phyloP scores from a whole-genome alignment of 2,113 vertebrate genomes.

The Garra rufa region DNA sequence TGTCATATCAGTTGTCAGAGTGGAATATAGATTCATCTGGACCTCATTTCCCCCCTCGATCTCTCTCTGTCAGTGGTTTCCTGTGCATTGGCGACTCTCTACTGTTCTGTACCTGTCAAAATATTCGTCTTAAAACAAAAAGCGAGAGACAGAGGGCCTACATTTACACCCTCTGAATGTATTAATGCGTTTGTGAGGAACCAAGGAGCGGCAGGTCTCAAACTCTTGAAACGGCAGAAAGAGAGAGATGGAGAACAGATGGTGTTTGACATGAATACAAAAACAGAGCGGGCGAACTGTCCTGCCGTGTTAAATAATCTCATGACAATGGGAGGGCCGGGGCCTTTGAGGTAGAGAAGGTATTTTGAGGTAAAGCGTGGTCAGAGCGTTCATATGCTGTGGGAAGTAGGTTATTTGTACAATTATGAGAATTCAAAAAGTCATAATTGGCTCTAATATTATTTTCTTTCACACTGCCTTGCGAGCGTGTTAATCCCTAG shows the following conservation, averaged over 20 bases:
- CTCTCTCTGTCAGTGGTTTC: constrained; percentile 22
- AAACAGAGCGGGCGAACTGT: neutral
- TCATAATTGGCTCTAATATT: neutral
- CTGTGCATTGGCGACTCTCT: constrained; percentile 6
- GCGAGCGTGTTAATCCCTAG: neutral
- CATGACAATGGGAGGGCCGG: neutral
- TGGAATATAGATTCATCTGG: constrained; percentile 31
- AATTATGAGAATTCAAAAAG: neutral
- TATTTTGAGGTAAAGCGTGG: neutral
- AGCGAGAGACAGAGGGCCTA: constrained; percentile 49
- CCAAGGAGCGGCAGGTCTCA: constrained; percentile 1
- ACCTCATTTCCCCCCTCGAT: constrained; percentile 17
- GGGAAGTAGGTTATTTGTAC: neutral
- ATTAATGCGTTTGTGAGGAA: constrained; percentile 2
- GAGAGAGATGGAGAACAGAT: constrained; percentile 38
- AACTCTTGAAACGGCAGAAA: neutral
- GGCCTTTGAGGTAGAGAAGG: neutral
- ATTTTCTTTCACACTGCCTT: neutral
- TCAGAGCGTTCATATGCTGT: neutral
- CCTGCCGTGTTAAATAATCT: constrained; percentile 8
- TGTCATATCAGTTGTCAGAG: constrained; percentile 17
- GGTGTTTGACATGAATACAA: constrained; percentile 7
- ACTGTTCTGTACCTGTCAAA: constrained; percentile 46
- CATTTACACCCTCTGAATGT: constrained; percentile 21
- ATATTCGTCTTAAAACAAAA: constrained; percentile 24